These are phyloP conservation scores for Leptinotarsa haldemani DNA, from an alignment of 2,888 invertebrate genomes.

Conservation along the genomic window DNA sequence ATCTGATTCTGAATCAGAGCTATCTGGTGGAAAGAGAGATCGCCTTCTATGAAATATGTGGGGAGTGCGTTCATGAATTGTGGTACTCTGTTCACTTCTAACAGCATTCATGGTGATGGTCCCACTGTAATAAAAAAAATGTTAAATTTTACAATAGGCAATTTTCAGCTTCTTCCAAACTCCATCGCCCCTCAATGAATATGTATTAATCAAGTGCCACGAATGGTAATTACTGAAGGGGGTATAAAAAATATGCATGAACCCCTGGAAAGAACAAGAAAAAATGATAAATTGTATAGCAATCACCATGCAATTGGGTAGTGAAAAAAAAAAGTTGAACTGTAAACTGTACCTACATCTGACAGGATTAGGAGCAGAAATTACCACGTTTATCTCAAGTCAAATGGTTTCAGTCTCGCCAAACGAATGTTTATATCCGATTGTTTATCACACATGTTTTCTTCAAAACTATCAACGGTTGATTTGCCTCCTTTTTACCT, in stretches of 20 bases:
- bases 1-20: conserved; percentile 58
- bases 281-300: too few species aligned
- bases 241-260: too few species aligned
- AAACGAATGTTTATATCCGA: conserved; percentile 17
- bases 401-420: conserved; percentile 11
- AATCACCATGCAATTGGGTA: too few species aligned
- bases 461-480: neutral
- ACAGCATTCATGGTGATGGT: conserved; percentile 22
- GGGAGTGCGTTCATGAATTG: conserved; percentile 66
- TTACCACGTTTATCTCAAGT: neutral
- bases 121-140: conserved; percentile 8
- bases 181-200: too few species aligned
- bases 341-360: too few species aligned
- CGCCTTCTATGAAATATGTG: conserved; percentile 74
- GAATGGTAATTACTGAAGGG: too few species aligned
- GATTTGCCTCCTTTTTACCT: conserved; percentile 38
- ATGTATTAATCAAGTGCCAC: too few species aligned
- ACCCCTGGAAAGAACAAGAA: too few species aligned
- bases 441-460: conserved; percentile 18
- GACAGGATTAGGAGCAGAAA: neutral
- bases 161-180: too few species aligned
- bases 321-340: too few species aligned
- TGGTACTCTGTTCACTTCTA: conserved; percentile 3
- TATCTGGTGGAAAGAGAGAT: conserved; percentile 69
- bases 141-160: neutral